Evolutionary conservation across 1,140 invertebrate genomes (phyloP), one percentile per base, ranked within the genome.

Genomic region (Monomorium pharaonis): DNA sequence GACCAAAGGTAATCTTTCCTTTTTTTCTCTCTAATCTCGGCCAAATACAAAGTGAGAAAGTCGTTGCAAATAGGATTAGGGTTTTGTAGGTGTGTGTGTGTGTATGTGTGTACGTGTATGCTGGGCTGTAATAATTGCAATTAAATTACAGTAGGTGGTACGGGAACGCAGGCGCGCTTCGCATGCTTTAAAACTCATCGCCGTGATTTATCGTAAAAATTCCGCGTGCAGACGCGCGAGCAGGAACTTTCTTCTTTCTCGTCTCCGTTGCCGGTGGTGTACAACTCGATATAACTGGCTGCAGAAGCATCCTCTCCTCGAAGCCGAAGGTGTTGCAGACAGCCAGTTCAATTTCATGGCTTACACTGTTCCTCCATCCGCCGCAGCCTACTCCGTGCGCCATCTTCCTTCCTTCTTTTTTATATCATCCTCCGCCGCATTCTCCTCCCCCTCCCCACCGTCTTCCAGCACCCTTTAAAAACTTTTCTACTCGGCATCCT

Each of bases 401-500:
- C 56, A 72, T 81, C 56, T 70, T 72, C 56, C 42, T 51, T 65
- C 49, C 30, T 70, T 47, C 60, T 49, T 54, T 21, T 75, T 58
- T 54, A 67, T 67, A 67, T 81, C 33, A 33, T 58, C 58, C 69
- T 14, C 10, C 27, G 16, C 47, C 27, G 27, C 16, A 18, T n/a
- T 7, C 9, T 54, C 60, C 21, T 27, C 44, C 37, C 4, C 4
- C 18, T 12, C 30, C 4, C 12, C 63, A 3, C n/a, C 16, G 2
- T 51, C 56, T 33, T 54, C 67, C 42, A 67, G 65, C 74, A 58
- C 65, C 86, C 88, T 91, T 90, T 88, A 78, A 87, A 90, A 91
- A 91, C 87, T 91, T 91, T 91, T 89, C 87, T 89, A 86, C 89
- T 91, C 88, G 81, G 60, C 88, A 85, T 86, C 88, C 60, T 86